Base-by-base conservation (phyloP, 2,888 invertebrate genomes). In the Abrostola triplasia region DNA sequence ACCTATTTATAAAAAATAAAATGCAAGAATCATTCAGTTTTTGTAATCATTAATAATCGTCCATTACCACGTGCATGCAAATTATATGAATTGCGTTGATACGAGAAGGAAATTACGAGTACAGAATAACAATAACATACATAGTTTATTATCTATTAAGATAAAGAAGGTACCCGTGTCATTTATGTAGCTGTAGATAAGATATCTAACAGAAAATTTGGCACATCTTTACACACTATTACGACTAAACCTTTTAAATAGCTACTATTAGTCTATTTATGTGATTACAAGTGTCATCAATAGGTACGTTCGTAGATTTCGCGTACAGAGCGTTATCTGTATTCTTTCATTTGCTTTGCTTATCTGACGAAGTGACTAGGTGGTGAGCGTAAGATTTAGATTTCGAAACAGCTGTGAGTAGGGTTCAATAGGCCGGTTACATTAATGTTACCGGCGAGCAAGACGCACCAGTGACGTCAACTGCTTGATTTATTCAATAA, bases 401-500 rank as follows among this genome's bases (percentile, higher is more conserved):
- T 64, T 64, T 59, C 53, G 54, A 64, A 77, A 73, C 69, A 77
- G 66, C 65, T 79, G 77, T 59, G 36, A 37, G 55, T 49, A 41
- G 40, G 61, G 57, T 70, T 63, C 24, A 24, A 24, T 24, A 24
- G 24, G 24, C 24, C 4, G 24, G 24, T 72, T 61, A 72, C 60
- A 59, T 80, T 79, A 76, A 81, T 80, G 83, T 80, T 79, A 79
- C 67, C 78, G 77, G 73, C 77, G 77, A 74, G 79, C 70, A 81
- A 79, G 64, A 79, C 75, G 70, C 78, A 73, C 77, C 54, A 54
- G 77, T 90, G 89, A 90, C 90, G 90, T 88, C 88, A 90, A 69
- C 64, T 80, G 81, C 84, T 83, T 85, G 87, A 88, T 88, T 88
- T 87, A 85, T 84, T 82, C 76, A 78, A 83, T 82, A 84, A 84